These are phyloP conservation scores for Pempheris klunzingeri DNA, from an alignment of 2,797 vertebrate genomes.

Conservation along the genomic window DNA sequence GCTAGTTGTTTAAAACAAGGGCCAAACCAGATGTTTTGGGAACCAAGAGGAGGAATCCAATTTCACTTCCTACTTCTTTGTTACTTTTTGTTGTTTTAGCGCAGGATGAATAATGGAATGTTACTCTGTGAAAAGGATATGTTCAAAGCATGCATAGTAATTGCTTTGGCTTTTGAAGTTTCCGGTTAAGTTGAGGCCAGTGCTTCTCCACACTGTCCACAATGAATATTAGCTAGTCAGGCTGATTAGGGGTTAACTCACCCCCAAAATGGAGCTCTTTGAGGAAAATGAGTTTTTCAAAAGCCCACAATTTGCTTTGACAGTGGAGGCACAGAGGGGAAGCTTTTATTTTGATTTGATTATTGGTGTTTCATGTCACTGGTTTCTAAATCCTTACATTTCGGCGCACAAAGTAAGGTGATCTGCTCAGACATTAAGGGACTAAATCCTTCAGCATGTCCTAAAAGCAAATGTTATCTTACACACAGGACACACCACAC, in stretches of 20 bases:
- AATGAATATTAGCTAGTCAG: constrained; percentile 66
- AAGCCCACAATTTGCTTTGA: constrained; percentile 76
- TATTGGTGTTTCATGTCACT: constrained; percentile 74
- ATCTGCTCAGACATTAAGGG: constrained; percentile 49
- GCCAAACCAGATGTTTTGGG: constrained; percentile 82
- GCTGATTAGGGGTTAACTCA: constrained; percentile 71
- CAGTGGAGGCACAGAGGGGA: constrained; percentile 65
- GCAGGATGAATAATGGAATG: constrained; percentile 76
- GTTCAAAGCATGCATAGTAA: constrained; percentile 81
- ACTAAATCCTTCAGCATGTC: constrained; percentile 56
- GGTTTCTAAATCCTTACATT: constrained; percentile 53
- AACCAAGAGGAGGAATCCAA: constrained; percentile 75
- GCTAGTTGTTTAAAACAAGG: constrained; percentile 80
- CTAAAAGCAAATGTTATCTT: constrained; percentile 65
- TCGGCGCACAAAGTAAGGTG: constrained; percentile 48
- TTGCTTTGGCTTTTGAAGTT: constrained; percentile 80
- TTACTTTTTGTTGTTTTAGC: constrained; percentile 79
- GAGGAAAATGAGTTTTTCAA: constrained; percentile 59
- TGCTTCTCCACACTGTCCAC: constrained; percentile 57
- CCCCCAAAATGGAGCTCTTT: constrained; percentile 60
- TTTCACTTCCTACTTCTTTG: constrained; percentile 82
- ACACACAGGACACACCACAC: constrained; percentile 56
- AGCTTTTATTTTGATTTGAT: constrained; percentile 80
- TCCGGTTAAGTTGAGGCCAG: constrained; percentile 63
- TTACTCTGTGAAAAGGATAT: constrained; percentile 77